These are phyloP conservation scores for Formica selysi DNA, from an alignment of 1,140 invertebrate genomes.

Conservation along the genomic window DNA sequence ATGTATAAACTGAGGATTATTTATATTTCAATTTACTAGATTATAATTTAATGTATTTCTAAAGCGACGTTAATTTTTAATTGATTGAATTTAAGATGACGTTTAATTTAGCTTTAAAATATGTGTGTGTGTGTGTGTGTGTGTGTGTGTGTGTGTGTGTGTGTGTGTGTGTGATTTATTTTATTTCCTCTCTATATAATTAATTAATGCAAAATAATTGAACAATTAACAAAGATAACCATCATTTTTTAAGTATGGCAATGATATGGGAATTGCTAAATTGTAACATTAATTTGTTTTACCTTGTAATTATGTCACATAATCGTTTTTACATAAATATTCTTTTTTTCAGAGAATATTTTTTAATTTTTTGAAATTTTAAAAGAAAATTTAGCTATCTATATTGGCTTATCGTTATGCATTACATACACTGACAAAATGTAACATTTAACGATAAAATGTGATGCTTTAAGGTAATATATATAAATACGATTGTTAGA, in stretches of 20 bases:
- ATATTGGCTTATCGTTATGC: neutral
- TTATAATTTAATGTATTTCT: neutral
- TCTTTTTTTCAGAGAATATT: neutral
- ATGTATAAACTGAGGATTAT: neutral
- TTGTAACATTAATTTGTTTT: neutral
- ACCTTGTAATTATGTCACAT: neutral
- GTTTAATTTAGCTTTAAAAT: no score
- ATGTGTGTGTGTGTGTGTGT: no score
- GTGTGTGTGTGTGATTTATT: no score
- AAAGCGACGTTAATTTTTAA: neutral
- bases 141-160: no score
- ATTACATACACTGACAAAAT: neutral
- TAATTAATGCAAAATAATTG: neutral
- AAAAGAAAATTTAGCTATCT: neutral
- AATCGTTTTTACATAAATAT: neutral
- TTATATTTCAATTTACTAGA: slow-evolving; percentile 12
- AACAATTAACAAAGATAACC: neutral
- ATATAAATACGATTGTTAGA: neutral
- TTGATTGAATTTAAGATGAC: no score
- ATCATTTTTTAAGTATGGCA: neutral
- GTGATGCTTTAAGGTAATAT: no score
- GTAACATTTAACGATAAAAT: no score
- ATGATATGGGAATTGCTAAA: neutral
- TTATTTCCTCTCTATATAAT: neutral
- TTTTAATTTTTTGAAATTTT: neutral